Base-by-base conservation (phyloP, 2,888 invertebrate genomes). In the Oscheius onirici region DNA sequence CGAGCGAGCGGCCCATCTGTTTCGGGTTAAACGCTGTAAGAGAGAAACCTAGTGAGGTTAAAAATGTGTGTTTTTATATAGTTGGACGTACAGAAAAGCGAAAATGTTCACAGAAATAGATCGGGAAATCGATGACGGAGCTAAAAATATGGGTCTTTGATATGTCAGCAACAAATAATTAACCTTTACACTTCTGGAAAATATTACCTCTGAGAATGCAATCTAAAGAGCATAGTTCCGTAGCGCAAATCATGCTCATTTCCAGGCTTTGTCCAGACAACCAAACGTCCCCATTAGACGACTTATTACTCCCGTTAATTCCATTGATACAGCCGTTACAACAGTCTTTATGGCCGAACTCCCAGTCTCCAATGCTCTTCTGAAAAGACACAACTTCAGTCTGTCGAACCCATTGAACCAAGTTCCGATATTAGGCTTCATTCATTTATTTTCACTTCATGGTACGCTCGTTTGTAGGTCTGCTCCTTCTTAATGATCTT, bases 1-100 rank as follows among this genome's bases (percentile, higher is more conserved):
- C 58, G 58, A 40, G 58, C 43, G 58, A 20, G 58, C 43, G 58
- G 40, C 58, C 58, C 58, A 58, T 40, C 58, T 58, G 58, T 58
- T 58, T 58, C 20, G 58, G n/a, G 40, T 58, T 43, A 55, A n/a
- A 28, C 55, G 34, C 34, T 28, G 55, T 55, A 55, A 34, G 41
- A 40, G 41, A 58, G 43, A 20, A 52, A 52, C 13, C 34, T 3
- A 46, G 6, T 20, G 20, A 20, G 17, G 24, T 51, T 20, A 51
- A 51, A 51, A 17, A 51, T 51, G 51, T 20, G 2, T 11, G 24
- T 22, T 17, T 15, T 51, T 51, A 15, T 5, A 46, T 20, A 13
- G n/a, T 34, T 34, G 34, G 8, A 34, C 34, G 8, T 8, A 8
- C 3, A 6, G 8, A 8, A 8, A 34, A 34, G 34, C 34, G 34